Evolutionary conservation across 2,888 invertebrate species (phyloP).

Genomic region (Omphaloscelis lunosa): DNA sequence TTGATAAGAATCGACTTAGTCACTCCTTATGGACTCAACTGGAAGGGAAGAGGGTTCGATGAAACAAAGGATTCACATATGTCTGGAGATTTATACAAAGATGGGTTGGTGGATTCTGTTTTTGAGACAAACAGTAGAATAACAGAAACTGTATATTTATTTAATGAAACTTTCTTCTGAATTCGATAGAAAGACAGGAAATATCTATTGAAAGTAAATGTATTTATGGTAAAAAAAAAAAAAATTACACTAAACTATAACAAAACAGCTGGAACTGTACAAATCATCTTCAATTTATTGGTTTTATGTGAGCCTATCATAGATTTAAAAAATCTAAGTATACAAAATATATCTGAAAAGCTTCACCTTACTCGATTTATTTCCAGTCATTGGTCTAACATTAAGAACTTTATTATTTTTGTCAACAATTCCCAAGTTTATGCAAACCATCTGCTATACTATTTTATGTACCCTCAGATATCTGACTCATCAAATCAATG

Average conservation of each 20-base stretch:
- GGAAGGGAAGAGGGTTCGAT: conserved; percentile 38
- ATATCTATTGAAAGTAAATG: neutral
- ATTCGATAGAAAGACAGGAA: neutral
- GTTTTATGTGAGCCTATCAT: neutral
- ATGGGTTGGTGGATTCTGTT: neutral
- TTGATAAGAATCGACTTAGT: conserved; percentile 69
- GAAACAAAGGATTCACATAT: conserved; percentile 58
- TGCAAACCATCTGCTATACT: conserved; percentile 7
- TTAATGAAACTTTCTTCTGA: neutral
- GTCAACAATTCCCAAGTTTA: neutral
- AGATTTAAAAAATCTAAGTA: neutral
- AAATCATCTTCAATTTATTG: neutral
- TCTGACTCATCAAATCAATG: neutral
- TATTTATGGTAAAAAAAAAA: neutral
- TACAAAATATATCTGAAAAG: neutral
- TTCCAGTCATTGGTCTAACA: neutral
- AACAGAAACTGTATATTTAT: neutral
- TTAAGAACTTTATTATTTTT: neutral
- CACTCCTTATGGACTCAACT: conserved; percentile 50
- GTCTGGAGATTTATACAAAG: conserved; percentile 17
- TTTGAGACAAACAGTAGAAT: neutral
- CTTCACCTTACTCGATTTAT: neutral
- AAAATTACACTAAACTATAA: no score
- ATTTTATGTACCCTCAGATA: neutral
- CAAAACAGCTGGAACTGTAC: neutral